These are phyloP conservation scores for Ochropacha duplaris DNA, from an alignment of 2,888 invertebrate species.

Conservation along the genomic window DNA sequence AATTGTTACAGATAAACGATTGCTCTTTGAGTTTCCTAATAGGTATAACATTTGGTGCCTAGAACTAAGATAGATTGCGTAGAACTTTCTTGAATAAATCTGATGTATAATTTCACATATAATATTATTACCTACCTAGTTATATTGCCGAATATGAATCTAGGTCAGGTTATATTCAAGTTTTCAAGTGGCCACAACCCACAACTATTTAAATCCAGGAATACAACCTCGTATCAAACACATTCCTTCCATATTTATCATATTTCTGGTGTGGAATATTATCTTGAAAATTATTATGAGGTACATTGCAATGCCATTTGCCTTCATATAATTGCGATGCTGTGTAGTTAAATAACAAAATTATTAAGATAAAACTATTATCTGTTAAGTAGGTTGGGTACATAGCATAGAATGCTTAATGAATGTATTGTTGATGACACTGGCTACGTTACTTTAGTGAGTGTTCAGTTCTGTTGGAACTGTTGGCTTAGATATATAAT, in stretches of 20 bases:
- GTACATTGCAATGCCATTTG: no score
- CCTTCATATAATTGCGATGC: no score
- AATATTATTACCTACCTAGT: no score
- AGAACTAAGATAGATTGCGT: not conserved
- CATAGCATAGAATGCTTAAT: no score
- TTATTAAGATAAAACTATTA: no score
- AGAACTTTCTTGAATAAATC: not conserved
- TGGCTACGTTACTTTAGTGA: no score
- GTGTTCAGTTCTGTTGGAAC: no score
- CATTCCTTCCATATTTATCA: not conserved
- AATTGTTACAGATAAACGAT: not conserved
- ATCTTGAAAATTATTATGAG: not conserved
- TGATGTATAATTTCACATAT: not conserved
- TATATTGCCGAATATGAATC: not conserved
- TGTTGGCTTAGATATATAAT: no score
- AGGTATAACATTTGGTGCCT: not conserved
- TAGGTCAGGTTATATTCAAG: not conserved
- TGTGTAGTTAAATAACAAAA: no score
- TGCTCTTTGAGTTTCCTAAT: not conserved
- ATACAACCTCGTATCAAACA: slow-evolving; percentile 1
- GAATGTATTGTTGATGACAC: no score
- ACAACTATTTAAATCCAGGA: not conserved
- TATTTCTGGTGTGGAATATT: not conserved
- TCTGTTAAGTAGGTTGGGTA: no score
- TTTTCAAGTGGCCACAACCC: not conserved